Percentiles rank a stretch among this genome's conserved stretches.
These are phyloP conservation scores for Synanceia verrucosa DNA, from an alignment of 2,797 vertebrate species.

Conservation along the genomic window DNA sequence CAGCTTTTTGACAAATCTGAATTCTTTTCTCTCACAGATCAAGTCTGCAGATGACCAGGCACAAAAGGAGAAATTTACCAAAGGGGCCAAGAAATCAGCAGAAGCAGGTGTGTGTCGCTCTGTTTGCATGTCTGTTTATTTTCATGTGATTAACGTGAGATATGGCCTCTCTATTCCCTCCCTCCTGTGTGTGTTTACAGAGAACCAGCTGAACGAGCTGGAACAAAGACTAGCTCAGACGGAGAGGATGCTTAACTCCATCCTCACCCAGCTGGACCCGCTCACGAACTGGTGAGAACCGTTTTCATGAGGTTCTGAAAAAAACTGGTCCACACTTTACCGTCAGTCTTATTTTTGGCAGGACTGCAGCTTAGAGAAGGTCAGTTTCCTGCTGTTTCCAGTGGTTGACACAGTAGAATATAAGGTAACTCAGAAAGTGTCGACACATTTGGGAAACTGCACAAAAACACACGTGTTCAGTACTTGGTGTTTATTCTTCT, in stretches of 20 bases:
- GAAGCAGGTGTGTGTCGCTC: conserved; percentile 82
- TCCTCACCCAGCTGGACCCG: conserved; percentile 91
- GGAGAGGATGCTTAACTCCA: conserved; percentile 92
- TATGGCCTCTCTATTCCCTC: background rate
- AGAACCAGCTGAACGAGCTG: conserved; percentile 89
- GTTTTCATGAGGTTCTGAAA: conserved; percentile 4
- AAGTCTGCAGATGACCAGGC: conserved; percentile 84
- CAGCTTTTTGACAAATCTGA: background rate
- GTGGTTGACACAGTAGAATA: too few relatives aligned
- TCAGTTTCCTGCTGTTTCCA: too few relatives aligned
- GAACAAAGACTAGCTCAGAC: conserved; percentile 90
- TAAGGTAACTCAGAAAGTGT: too few relatives aligned
- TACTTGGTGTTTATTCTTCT: too few relatives aligned
- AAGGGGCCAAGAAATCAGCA: conserved; percentile 85
- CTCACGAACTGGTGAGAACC: conserved; percentile 89
- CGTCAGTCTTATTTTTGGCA: too few relatives aligned
- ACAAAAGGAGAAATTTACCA: conserved; percentile 79
- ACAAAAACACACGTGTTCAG: too few relatives aligned
- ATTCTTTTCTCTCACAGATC: conserved; percentile 73
- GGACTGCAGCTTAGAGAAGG: too few relatives aligned
- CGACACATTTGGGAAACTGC: too few relatives aligned
- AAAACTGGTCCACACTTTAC: background rate
- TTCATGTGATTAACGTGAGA: background rate
- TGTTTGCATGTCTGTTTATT: conserved; percentile 9
- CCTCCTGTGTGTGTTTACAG: conserved; percentile 60